Evolutionary conservation across 2,888 invertebrate species (phyloP).

Genomic region (Idaea dimidiata): DNA sequence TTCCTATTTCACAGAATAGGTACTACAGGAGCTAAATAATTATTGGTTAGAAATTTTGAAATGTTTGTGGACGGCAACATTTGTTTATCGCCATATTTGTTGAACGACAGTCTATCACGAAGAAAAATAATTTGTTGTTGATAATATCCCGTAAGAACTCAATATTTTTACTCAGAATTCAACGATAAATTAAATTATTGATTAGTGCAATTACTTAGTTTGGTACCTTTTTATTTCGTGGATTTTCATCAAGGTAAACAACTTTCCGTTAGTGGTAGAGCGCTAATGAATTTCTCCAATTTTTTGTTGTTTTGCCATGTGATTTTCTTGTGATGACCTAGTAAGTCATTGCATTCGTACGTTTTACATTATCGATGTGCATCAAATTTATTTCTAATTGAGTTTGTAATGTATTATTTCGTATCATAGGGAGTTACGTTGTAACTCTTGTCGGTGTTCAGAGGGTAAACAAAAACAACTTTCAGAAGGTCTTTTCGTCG

Average conservation of each 20-base stretch:
- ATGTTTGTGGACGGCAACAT: background rate
- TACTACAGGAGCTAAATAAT: background rate
- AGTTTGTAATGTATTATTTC: background rate
- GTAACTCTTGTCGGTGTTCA: constrained; percentile 17
- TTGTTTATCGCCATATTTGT: constrained; percentile 54
- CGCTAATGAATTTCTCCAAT: constrained; percentile 30
- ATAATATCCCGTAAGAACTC: background rate
- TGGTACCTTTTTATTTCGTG: constrained; percentile 8
- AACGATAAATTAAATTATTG: background rate
- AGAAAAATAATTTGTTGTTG: constrained; percentile 6
- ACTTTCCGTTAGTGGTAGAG: constrained; percentile 36
- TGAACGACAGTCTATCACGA: constrained; percentile 17
- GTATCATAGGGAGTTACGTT: background rate
- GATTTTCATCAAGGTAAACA: constrained; percentile 52
- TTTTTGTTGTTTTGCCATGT: constrained; percentile 29
- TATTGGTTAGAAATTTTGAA: background rate
- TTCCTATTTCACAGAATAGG: background rate
- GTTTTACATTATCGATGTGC: background rate
- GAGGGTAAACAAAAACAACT: constrained; percentile 47
- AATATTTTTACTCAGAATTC: background rate
- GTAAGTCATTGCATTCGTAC: background rate
- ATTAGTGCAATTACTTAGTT: background rate
- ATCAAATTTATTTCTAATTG: background rate
- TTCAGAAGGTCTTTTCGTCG: constrained; percentile 3
- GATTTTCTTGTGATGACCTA: constrained; percentile 15